Evolutionary conservation across 2,888 invertebrate species (phyloP), one percentile per base, ranked within the genome.

Genomic region (Clistopyga incitator): DNA sequence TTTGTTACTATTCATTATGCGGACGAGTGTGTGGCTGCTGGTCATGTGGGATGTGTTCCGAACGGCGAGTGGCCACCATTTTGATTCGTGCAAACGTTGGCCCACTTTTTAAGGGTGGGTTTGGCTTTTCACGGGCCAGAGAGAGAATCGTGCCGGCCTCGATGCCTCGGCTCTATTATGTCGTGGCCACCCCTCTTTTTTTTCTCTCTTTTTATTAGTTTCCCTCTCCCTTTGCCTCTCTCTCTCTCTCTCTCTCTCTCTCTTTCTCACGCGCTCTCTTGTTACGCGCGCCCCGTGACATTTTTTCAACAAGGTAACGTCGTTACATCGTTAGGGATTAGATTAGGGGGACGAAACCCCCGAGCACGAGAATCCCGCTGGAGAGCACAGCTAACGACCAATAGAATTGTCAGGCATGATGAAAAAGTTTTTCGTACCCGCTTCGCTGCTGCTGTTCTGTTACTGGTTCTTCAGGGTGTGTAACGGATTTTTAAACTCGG

Each of bases 291-390:
- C 80, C 81, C 81, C 85, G 86, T 88, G 89, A 92, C 92, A 90
- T 92, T 92, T 91, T 90, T 91, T 92, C 90, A 91, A 91, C 91
- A 90, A 91, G 88, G 90, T 91, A 91, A 91, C 90, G 89, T 90
- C 87, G 89, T 92, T 90, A 90, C 84, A 86, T 90, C 85, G 91
- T 91, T 91, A 90, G 86, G 74, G 85, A 85, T 42, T 84, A 85
- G 86, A 91, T 91, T 91, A 91, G 90, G 90, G 90, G 90, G 88
- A 52, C 70, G 52, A 81, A 67, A 89, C 89, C 88, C 90, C 89
- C 80, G 85, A 86, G 75, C 81, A 87, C 71, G 88, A 75, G 87
- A 87, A 87, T 77, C 88, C 87, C 29, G 61, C 47, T 61, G n/a
- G 38, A 59, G 65, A 89, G 87, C 84, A 84, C 86, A 84, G 86